A percentile compares a stretch with the other conserved stretches of the same genome.
phyloP scores from a whole-genome alignment of 2,797 vertebrate genomes.

The Crax fasciolata region DNA sequence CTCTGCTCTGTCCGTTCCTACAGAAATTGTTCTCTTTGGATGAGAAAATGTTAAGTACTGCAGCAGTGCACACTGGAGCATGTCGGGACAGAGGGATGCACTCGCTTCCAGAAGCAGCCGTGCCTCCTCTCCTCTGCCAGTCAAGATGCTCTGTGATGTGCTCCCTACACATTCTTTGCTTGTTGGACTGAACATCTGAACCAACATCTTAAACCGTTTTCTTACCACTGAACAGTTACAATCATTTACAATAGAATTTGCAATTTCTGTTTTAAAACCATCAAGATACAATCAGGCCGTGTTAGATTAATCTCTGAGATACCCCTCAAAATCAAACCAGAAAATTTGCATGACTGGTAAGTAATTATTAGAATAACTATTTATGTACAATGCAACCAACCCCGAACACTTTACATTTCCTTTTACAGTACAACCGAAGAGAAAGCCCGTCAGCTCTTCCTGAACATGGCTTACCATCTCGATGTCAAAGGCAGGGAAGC shows the following conservation, averaged over 20 bases:
- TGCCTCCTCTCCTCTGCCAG: background rate
- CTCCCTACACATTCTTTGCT: background rate
- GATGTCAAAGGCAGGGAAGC: background rate
- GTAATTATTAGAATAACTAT: background rate
- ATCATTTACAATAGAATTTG: background rate
- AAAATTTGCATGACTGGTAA: background rate
- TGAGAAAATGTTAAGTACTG: fast-evolving
- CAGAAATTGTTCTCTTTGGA: background rate
- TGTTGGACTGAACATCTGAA: background rate
- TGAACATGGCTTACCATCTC: background rate
- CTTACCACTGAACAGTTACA: background rate
- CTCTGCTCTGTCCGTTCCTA: background rate
- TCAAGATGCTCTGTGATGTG: background rate
- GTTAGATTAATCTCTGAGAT: background rate
- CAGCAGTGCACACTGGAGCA: background rate
- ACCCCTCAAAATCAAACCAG: background rate
- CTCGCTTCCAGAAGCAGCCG: no score
- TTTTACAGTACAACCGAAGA: background rate
- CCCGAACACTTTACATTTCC: background rate
- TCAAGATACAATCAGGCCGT: background rate
- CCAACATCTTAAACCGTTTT: background rate
- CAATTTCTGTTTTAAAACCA: background rate
- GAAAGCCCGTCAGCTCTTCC: background rate
- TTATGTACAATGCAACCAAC: background rate
- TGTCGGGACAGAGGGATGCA: background rate